phyloP scores from a whole-genome alignment of 2,888 invertebrate species.

The Orthonychiurus folsomi region DNA sequence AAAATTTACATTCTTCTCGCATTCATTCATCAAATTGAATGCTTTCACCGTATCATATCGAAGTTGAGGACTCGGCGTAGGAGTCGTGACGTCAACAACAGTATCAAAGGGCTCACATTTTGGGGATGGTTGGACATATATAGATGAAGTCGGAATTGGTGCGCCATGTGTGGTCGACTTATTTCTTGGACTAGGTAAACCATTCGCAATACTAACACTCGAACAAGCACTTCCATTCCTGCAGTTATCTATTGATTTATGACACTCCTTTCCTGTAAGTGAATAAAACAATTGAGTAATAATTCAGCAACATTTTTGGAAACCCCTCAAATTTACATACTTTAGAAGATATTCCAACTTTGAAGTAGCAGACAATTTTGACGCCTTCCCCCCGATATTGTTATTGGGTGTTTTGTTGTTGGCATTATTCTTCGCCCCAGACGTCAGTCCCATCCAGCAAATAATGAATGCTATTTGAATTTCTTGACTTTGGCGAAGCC shows the following conservation, averaged over 20 bases:
- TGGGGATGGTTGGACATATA: neutral
- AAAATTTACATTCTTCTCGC: conserved; percentile 56
- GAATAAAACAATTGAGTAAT: neutral
- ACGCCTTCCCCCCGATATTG: too few species aligned
- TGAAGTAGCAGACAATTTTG: neutral
- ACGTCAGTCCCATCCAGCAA: neutral
- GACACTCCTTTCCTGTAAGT: neutral
- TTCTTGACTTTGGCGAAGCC: neutral
- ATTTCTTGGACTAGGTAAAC: neutral
- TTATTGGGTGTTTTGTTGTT: neutral
- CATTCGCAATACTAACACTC: neutral
- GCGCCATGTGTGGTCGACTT: neutral
- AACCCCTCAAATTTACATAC: neutral
- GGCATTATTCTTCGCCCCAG: neutral
- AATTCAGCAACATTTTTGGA: neutral
- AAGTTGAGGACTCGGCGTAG: conserved; percentile 45
- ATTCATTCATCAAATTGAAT: conserved; percentile 60
- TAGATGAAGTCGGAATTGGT: neutral
- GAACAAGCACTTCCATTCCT: neutral
- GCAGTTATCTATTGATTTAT: neutral
- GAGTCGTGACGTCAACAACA: conserved; percentile 49
- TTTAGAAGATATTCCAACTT: conserved; percentile 13
- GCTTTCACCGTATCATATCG: conserved; percentile 55
- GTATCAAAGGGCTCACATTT: conserved; percentile 22
- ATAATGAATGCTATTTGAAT: neutral